phyloP scores from a whole-genome alignment of 2,113 vertebrate genomes.

The Xenopus laevis region DNA sequence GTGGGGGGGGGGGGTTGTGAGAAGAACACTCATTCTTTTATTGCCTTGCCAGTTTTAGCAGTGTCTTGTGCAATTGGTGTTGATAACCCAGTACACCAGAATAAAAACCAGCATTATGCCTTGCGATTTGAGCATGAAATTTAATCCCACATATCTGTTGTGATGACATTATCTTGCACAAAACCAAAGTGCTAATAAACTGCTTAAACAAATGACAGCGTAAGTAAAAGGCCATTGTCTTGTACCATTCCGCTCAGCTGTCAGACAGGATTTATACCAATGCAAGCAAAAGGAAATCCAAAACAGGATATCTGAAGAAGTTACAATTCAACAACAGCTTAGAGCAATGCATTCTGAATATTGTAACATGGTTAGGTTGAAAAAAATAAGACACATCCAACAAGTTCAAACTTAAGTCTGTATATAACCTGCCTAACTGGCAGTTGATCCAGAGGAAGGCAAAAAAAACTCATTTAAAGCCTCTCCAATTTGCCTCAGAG shows the following conservation, averaged over 20 bases:
- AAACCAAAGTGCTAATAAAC: slow-evolving; percentile 29
- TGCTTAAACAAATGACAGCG: slow-evolving; percentile 25
- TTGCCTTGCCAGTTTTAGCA: slow-evolving; percentile 29
- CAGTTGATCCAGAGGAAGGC: too few species aligned
- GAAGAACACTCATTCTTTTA: slow-evolving; percentile 34
- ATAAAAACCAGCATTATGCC: slow-evolving; percentile 22
- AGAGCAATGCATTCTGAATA: too few species aligned
- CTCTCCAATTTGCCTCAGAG: too few species aligned
- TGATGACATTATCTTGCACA: slow-evolving; percentile 27
- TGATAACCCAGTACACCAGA: slow-evolving; percentile 3
- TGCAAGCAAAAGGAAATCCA: too few species aligned
- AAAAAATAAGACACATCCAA: too few species aligned
- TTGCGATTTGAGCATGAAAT: slow-evolving; percentile 32
- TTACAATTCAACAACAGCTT: too few species aligned
- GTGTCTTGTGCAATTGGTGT: slow-evolving; percentile 32
- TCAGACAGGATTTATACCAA: slow-evolving; percentile 16
- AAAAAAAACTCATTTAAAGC: too few species aligned
- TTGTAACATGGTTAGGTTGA: too few species aligned
- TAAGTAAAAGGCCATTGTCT: slow-evolving; percentile 20
- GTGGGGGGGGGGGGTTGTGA: not conserved
- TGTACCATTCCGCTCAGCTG: not conserved
- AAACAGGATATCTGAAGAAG: too few species aligned
- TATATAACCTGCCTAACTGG: too few species aligned
- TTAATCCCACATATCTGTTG: slow-evolving; percentile 29
- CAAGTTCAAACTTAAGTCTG: too few species aligned